Base-by-base conservation (phyloP, 2,113 vertebrate species). In the Machaerirhynchus nigripectus region DNA sequence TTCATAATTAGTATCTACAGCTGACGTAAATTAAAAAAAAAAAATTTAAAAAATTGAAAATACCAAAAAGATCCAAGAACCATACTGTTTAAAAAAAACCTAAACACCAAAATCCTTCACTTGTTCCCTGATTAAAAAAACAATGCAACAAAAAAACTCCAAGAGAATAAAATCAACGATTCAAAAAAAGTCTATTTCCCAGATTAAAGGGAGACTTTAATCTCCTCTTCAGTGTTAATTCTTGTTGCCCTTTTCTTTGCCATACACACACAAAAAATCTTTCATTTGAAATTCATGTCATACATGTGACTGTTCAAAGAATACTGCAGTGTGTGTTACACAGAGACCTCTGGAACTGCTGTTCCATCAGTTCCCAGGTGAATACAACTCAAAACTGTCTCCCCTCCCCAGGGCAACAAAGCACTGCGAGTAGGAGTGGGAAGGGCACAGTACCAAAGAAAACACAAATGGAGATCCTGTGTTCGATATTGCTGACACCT, bases 381-480 rank as follows among this genome's bases (percentile, higher is more conserved):
- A 27, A 55, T 23, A 21, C 18, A 86, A 19, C 23, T 55, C 52
- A 27, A 26, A 94, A 35, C 22, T 81, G 55, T 6, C 24, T 24
- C 26, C 10, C 14, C n/a, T 57, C 8, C 28, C 42, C 63, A 46
- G 14, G 23, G 31, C 21, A 77, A 73, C 23, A 74, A 19, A 81
- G 33, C 35, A 23, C 15, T 31, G n/a, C 0, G 0, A 5, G 2
- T 3, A 59, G 30, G 50, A 65, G 17, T 7, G 20, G 37, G 37
- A 89, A 61, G 14, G 39, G 33, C 76, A 91, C 4, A 19, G 33
- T 10, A 63, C 6, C 0, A 2, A 84, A 67, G 33, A 53, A 57
- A 30, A 23, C 23, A 60, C 68, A 78, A 70, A 91, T 2, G 11
- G 47, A 90, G 47, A 74, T 39, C 15, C 57, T 63, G 13, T 4